Evolutionary conservation across 2,113 vertebrate species (phyloP).

Genomic region (Neoarius graeffei): DNA sequence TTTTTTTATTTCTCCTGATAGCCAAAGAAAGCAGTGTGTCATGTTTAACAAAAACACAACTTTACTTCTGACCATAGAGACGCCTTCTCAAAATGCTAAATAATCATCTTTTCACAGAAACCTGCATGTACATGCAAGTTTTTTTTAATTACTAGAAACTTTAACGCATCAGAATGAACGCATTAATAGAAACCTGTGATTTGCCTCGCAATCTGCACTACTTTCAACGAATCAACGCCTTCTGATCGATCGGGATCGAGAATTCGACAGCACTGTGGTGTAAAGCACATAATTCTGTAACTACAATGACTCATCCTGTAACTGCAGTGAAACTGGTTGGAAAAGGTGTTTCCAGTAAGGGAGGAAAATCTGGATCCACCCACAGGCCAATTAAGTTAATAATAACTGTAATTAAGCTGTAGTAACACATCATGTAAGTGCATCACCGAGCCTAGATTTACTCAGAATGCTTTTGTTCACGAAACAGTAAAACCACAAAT

Average conservation of each 20-base stretch:
- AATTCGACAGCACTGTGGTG: not conserved
- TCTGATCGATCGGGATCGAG: not conserved
- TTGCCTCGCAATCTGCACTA: not conserved
- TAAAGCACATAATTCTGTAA: not conserved
- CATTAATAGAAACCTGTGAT: not conserved
- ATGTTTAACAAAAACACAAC: not conserved
- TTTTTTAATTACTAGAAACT: not conserved
- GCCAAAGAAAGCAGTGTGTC: not conserved
- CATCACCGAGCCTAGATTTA: not conserved
- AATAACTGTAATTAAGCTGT: conserved; percentile 15
- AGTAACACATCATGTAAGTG: not conserved
- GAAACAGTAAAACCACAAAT: not conserved
- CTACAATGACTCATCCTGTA: not conserved
- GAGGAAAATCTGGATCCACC: not conserved
- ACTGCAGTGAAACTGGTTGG: not conserved
- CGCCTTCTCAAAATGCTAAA: not conserved
- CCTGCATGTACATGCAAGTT: not conserved
- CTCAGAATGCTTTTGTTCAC: not conserved
- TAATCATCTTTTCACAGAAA: not conserved
- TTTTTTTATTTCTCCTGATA: not conserved
- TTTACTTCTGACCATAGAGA: not conserved
- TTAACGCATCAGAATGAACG: not conserved
- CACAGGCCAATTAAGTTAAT: not conserved
- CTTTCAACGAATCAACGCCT: not conserved
- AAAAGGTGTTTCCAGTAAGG: not conserved